Evolutionary conservation across 1,140 invertebrate species (phyloP), one percentile per base, ranked within the genome.

Genomic region (Penaeus indicus): DNA sequence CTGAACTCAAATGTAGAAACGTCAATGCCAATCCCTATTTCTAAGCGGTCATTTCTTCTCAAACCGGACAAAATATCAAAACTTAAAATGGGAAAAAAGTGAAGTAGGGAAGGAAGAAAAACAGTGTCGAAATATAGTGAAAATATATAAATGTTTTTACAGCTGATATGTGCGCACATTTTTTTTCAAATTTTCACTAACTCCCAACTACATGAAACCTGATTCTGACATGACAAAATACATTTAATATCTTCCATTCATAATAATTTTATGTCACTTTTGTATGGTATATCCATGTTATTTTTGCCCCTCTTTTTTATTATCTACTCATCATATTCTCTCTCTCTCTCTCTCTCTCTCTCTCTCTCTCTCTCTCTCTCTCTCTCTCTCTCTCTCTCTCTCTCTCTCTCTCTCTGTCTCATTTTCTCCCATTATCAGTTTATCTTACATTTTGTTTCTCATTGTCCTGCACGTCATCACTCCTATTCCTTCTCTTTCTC

Each of bases 301-400:
- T 61, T 27, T 38, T n/a, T 54, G 22, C 19, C 22, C 3, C 7
- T 80, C 11, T n/a, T 54, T 42, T 22, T 78, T 21, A 22, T 42
- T 18, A 22, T 78, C 77, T 18, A 13, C 19, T 27, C 21, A 25
- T 47, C 42, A n/a, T 1, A 32, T 42, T 47, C 38, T 8, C n/a
- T 32, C 78, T n/a, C n/a, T 27, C 19, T 32, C 32, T 38, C 18
- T 77, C 19, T 38, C 75, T 77, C 18, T 19, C 19, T 32, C 75
- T 77, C 75, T 77, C 75, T 77, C 32, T 38, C 8, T 27, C 32
- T 77, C 75, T 27, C 75, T 38, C 75, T 77, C 75, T 4, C 32
- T 77, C 75, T 77, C 75, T 18, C 32, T 38, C 72, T 77, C 72
- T 32, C 72, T 77, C 72, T 32, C 72, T 77, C 72, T 32, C 27